A percentile compares a stretch with the other conserved stretches of the same genome.
phyloP scores from a whole-genome alignment of 2,797 vertebrate genomes.

The Astyanax mexicanus region DNA sequence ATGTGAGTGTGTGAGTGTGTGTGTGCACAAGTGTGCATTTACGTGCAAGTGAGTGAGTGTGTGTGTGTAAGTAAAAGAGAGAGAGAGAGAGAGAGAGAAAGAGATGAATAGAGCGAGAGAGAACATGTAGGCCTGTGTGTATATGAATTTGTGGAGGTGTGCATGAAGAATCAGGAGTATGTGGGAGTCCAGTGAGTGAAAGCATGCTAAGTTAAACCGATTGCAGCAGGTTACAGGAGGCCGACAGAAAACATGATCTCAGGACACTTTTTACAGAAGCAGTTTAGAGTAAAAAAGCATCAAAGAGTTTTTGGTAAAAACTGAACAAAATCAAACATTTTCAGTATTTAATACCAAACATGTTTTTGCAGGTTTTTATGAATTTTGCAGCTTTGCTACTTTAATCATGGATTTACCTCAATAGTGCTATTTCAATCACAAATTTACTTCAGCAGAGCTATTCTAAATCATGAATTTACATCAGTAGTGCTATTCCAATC shows the following conservation, averaged over 20 bases:
- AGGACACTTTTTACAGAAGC: neutral
- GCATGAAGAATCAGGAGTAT: constrained; percentile 43
- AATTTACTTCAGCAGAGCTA: too few relatives aligned
- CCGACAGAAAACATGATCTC: neutral
- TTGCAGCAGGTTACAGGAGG: constrained; percentile 10
- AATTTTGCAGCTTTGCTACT: too few relatives aligned
- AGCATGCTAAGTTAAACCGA: constrained; percentile 37
- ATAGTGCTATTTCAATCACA: too few relatives aligned
- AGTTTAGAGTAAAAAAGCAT: neutral
- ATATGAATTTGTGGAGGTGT: constrained; percentile 34
- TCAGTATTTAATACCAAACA: too few relatives aligned
- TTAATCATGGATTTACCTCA: too few relatives aligned
- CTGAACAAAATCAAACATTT: too few relatives aligned
- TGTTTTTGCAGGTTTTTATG: too few relatives aligned
- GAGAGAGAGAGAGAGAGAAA: constrained; percentile 2
- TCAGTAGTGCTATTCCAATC: too few relatives aligned
- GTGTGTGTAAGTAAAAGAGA: too few relatives aligned
- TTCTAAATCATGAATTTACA: too few relatives aligned
- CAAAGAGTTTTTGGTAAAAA: too few relatives aligned
- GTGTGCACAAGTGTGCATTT: constrained; percentile 38
- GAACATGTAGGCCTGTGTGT: constrained; percentile 20
- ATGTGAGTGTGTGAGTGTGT: constrained; percentile 5
- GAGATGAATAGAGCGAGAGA: constrained; percentile 5
- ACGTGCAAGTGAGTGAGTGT: neutral
- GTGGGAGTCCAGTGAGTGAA: constrained; percentile 46